Evolutionary conservation across 2,797 vertebrate species (phyloP).

Genomic region (Cynopterus sphinx): DNA sequence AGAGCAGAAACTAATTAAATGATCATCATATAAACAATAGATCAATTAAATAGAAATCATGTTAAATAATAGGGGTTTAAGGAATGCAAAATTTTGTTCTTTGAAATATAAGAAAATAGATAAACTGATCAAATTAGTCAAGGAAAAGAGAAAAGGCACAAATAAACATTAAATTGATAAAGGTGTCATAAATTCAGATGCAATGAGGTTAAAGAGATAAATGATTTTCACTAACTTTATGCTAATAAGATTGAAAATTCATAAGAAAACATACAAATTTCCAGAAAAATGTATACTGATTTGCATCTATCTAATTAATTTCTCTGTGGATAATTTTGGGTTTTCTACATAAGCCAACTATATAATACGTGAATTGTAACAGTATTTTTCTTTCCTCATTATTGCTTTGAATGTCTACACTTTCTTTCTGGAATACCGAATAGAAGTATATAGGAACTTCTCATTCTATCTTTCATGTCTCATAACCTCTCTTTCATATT

Average conservation of each 20-base stretch:
- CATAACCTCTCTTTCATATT: neutral
- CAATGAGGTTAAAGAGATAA: neutral
- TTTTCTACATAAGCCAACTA: neutral
- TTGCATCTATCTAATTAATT: neutral
- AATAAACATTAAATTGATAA: neutral
- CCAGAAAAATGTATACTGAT: constrained; percentile 2
- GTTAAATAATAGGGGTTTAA: neutral
- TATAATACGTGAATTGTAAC: neutral
- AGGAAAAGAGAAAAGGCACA: neutral
- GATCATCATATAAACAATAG: neutral
- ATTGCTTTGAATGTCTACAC: neutral
- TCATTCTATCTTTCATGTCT: neutral
- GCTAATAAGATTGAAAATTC: neutral
- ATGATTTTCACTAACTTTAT: neutral
- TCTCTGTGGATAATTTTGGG: neutral
- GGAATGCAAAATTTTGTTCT: neutral
- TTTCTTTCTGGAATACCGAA: neutral
- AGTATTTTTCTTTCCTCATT: neutral
- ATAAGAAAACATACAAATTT: neutral
- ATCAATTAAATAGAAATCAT: neutral
- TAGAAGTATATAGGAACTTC: neutral
- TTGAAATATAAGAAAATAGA: neutral
- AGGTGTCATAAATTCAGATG: neutral
- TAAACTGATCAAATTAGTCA: neutral
- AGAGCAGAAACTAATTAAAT: constrained; percentile 35